Evolutionary conservation across 2,113 vertebrate species (phyloP).

Genomic region (Arizona elegans): DNA sequence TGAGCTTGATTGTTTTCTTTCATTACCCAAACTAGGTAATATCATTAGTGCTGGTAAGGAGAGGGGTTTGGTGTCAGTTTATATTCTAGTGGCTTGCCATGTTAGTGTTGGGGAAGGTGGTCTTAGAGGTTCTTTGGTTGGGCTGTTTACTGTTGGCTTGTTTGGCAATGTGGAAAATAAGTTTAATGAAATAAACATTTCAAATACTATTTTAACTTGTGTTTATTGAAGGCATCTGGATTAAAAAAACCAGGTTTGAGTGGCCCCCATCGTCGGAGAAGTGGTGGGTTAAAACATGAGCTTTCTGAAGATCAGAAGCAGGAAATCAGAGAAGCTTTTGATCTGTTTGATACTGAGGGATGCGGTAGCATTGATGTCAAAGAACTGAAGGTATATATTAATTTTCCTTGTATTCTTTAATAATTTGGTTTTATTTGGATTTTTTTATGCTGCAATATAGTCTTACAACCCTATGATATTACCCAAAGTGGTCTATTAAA

Average conservation of each 20-base stretch:
- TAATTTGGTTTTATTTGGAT: background rate
- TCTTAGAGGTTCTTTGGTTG: background rate
- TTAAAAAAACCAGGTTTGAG: constrained; percentile 66
- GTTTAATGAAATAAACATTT: background rate
- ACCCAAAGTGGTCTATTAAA: background rate
- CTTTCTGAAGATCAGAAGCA: constrained; percentile 88
- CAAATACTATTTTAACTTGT: constrained; percentile 10
- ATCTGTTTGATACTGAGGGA: constrained; percentile 88
- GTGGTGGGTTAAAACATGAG: constrained; percentile 72
- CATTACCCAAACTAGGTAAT: background rate
- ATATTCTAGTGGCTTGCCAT: background rate
- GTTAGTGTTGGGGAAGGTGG: no score
- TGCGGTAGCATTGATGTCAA: constrained; percentile 88
- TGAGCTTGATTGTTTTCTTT: background rate
- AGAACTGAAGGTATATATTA: constrained; percentile 82
- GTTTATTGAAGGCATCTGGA: constrained; percentile 75
- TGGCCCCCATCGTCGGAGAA: constrained; percentile 73
- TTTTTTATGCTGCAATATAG: background rate
- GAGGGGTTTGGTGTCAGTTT: background rate
- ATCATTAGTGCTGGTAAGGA: background rate
- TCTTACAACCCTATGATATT: background rate
- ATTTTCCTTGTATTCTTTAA: background rate
- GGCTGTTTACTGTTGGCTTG: background rate
- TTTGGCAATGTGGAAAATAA: background rate
- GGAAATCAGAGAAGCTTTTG: constrained; percentile 92